Evolutionary conservation across 2,888 invertebrate species (phyloP).

Genomic region (Drosophila neotestacea): DNA sequence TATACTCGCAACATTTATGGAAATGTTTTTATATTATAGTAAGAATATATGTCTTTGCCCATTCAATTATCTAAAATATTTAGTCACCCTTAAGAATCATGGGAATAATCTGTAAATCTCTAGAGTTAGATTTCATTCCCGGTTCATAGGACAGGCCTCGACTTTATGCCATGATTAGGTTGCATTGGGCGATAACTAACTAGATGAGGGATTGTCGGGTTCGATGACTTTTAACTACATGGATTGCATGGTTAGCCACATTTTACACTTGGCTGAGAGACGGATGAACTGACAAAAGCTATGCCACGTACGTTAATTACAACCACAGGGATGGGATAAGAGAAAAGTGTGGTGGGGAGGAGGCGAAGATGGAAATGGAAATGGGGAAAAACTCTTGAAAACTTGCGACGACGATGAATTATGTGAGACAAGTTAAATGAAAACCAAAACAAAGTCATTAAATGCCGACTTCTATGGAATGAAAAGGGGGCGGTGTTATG

Average conservation of each 20-base stretch:
- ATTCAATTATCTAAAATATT: background rate
- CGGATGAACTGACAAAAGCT: slow-evolving; percentile 36
- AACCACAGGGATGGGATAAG: background rate
- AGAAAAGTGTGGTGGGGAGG: background rate
- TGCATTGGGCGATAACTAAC: background rate
- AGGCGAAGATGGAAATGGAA: slow-evolving; percentile 5
- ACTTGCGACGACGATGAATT: slow-evolving; percentile 14
- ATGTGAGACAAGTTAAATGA: slow-evolving; percentile 56
- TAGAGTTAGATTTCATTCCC: background rate
- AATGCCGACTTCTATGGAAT: slow-evolving; percentile 30
- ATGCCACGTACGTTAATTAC: slow-evolving; percentile 33
- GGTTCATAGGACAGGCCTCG: background rate
- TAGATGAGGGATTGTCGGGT: slow-evolving; percentile 28
- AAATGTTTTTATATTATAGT: too few relatives aligned
- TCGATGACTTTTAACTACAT: slow-evolving; percentile 56
- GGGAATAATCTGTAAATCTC: background rate
- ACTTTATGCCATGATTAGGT: background rate
- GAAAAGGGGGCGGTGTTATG: slow-evolving; percentile 6
- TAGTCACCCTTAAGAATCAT: background rate
- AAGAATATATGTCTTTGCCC: too few relatives aligned
- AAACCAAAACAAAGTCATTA: slow-evolving; percentile 62
- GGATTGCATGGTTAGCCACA: slow-evolving; percentile 55
- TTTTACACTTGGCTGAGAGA: slow-evolving; percentile 57
- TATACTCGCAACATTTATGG: too few relatives aligned
- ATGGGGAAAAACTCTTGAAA: slow-evolving; percentile 21